Evolutionary conservation across 2,797 vertebrate species (phyloP).

Genomic region (Esox masquinongy): DNA sequence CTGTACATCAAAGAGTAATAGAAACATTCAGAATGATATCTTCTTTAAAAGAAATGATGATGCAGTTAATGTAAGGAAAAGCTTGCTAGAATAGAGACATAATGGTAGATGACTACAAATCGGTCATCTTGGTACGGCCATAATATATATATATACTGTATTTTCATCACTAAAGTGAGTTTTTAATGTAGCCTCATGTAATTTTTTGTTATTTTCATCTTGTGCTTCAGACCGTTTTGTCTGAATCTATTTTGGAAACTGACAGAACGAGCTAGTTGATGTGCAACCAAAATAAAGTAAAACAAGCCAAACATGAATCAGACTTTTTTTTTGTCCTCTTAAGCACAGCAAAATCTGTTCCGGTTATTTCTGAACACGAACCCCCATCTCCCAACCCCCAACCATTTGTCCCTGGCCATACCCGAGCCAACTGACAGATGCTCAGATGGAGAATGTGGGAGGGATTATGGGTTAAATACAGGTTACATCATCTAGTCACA

Average conservation of each 20-base stretch:
- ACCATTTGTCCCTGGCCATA: slow-evolving; percentile 16
- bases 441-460: slow-evolving; percentile 32
- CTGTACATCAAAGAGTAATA: not conserved
- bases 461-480: slow-evolving; percentile 31
- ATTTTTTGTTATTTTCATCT: not conserved
- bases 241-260: not conserved
- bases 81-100: not conserved
- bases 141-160: not conserved
- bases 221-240: not conserved
- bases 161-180: not conserved
- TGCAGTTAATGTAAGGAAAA: not conserved
- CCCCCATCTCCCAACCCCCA: not conserved
- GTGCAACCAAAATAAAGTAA: slow-evolving; percentile 12
- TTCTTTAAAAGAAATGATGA: not conserved
- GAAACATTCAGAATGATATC: not conserved
- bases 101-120: not conserved
- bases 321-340: not conserved
- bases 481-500: slow-evolving; percentile 38
- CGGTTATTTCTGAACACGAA: slow-evolving; percentile 15
- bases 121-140: not conserved
- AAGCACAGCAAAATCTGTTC: slow-evolving; percentile 9
- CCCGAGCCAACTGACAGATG: slow-evolving; percentile 33
- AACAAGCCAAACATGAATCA: not conserved
- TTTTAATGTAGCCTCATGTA: not conserved
- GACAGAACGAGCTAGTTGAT: not conserved